Conservation (phyloP, 2,113 vertebrate species). For the Alexandromys fortis region DNA sequence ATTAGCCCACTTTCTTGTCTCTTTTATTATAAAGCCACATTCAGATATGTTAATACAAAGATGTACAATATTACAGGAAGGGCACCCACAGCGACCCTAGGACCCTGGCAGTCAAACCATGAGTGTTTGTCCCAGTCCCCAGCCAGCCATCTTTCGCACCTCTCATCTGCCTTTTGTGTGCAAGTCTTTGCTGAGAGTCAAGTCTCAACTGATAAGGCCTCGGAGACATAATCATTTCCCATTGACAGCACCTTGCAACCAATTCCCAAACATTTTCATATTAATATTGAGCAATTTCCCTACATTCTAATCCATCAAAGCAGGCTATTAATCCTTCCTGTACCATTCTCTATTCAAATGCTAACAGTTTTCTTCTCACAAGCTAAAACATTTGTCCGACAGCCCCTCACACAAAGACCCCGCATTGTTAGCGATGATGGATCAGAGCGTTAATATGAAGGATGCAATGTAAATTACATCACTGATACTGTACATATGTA, state of each 20-base stretch:
- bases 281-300: constrained; percentile 99
- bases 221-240: constrained; percentile 89
- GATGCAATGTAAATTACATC: constrained; percentile 91
- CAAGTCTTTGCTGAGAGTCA: constrained; percentile 87
- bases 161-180: constrained; percentile 91
- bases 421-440: constrained; percentile 95
- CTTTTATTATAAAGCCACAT: constrained; percentile 87
- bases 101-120: constrained; percentile 84
- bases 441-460: constrained; percentile 93
- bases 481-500: constrained; percentile 87
- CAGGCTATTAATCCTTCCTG: constrained; percentile 95
- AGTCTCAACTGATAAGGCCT: constrained; percentile 89
- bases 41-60: constrained; percentile 93
- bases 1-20: constrained; percentile 70
- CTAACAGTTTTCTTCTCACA: constrained; percentile 93
- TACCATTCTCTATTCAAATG: constrained; percentile 94
- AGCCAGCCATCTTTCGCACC: constrained; percentile 85
- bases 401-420: constrained; percentile 93
- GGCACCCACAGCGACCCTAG: constrained; percentile 81
- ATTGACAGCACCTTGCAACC: constrained; percentile 87
- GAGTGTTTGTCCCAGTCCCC: constrained; percentile 79
- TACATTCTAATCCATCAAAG: constrained; percentile 99
- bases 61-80: constrained; percentile 93
- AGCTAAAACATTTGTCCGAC: constrained; percentile 95
- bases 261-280: constrained; percentile 98